Conservation (phyloP, 1,140 invertebrate species). For the Drosophila persimilis region DNA sequence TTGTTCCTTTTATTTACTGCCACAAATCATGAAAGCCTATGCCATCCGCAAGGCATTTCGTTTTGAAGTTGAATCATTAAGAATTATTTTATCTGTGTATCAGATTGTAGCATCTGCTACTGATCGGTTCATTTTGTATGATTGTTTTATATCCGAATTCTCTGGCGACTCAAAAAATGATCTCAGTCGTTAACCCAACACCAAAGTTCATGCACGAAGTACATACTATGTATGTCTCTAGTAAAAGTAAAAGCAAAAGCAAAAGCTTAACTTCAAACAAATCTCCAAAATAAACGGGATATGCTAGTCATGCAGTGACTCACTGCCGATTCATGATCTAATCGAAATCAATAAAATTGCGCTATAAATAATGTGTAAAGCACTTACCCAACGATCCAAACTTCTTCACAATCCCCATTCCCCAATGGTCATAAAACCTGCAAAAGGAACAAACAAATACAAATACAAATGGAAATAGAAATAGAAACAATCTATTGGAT, state of each 20-base stretch:
- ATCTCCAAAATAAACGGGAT: not conserved
- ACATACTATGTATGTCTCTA: too few species aligned
- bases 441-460: not conserved
- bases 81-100: too few species aligned
- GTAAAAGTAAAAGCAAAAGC: constrained; percentile 11
- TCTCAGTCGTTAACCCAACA: too few species aligned
- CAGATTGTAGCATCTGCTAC: too few species aligned
- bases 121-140: too few species aligned
- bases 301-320: constrained; percentile 31
- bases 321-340: constrained; percentile 38
- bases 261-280: constrained; percentile 9
- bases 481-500: constrained; percentile 14
- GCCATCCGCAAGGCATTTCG: too few species aligned
- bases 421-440: constrained; percentile 3
- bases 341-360: constrained; percentile 36
- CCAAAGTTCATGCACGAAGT: too few species aligned
- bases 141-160: too few species aligned
- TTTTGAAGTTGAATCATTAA: too few species aligned
- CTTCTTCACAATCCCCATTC: constrained; percentile 11
- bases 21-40: too few species aligned
- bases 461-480: constrained; percentile 23
- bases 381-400: constrained; percentile 19
- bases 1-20: too few species aligned
- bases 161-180: too few species aligned
- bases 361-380: constrained; percentile 41